Evolutionary conservation across 2,113 vertebrate genomes (phyloP).

Genomic region (Semicossyphus pulcher): DNA sequence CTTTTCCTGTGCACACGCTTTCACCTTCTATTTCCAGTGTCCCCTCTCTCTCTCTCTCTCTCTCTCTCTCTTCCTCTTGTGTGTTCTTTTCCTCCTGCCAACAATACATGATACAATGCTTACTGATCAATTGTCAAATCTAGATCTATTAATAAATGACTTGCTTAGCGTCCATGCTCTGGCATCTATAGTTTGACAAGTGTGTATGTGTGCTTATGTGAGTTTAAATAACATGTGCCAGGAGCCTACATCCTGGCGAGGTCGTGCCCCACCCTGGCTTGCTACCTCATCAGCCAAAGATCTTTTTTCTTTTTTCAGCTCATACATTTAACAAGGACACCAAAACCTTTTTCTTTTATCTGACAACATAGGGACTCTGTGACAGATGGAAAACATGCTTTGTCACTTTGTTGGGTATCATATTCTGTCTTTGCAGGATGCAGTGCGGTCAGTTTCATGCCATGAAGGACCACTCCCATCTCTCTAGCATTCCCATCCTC

Average conservation of each 20-base stretch:
- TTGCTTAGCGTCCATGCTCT: no score
- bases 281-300: neutral
- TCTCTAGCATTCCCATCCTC: slow-evolving; percentile 62
- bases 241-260: neutral
- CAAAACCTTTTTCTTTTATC: neutral
- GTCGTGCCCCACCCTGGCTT: neutral
- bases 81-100: no score
- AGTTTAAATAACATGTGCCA: no score
- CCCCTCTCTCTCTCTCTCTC: neutral
- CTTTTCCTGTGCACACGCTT: neutral
- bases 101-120: no score
- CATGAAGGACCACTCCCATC: slow-evolving; percentile 71
- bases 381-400: slow-evolving; percentile 46
- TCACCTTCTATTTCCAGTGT: no score
- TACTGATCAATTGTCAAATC: neutral
- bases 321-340: neutral
- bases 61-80: neutral
- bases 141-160: neutral
- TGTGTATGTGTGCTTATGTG: no score
- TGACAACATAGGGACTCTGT: neutral
- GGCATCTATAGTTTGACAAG: no score
- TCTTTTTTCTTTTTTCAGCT: neutral
- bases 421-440: slow-evolving; percentile 43
- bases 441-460: slow-evolving; percentile 32
- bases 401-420: slow-evolving; percentile 49